These are phyloP conservation scores for Lophius piscatorius DNA, from an alignment of 2,113 vertebrate species.

Conservation along the genomic window DNA sequence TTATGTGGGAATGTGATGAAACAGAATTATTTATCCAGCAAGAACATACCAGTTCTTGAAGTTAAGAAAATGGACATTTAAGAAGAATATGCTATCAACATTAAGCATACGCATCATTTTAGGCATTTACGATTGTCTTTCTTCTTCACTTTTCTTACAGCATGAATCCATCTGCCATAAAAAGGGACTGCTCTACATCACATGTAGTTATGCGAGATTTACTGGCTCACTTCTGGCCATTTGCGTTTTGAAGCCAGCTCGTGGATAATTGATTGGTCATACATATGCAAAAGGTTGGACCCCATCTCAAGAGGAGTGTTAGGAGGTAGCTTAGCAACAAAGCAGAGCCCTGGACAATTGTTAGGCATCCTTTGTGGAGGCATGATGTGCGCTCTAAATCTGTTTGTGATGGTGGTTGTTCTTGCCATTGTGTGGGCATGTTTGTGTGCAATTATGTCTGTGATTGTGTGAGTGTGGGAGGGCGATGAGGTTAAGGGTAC, in stretches of 20 bases:
- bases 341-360: slow-evolving; percentile 74
- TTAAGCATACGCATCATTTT: slow-evolving; percentile 14
- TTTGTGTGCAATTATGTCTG: slow-evolving; percentile 38
- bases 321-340: slow-evolving; percentile 82
- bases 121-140: slow-evolving; percentile 27
- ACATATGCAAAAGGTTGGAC: slow-evolving; percentile 73
- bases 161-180: slow-evolving; percentile 34
- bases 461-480: slow-evolving; percentile 51
- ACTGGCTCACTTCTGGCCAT: slow-evolving; percentile 63
- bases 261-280: slow-evolving; percentile 79
- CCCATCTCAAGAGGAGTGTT: slow-evolving; percentile 72
- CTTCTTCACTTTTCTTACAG: slow-evolving; percentile 30
- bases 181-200: slow-evolving; percentile 49
- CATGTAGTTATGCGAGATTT: slow-evolving; percentile 46
- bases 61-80: slow-evolving; percentile 46
- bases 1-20: slow-evolving; percentile 60
- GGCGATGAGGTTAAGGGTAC: slow-evolving; percentile 52
- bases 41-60: slow-evolving; percentile 30
- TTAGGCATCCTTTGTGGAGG: slow-evolving; percentile 73
- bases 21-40: slow-evolving; percentile 63
- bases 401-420: slow-evolving; percentile 25
- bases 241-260: slow-evolving; percentile 69
- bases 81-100: slow-evolving; percentile 16
- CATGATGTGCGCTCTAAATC: slow-evolving; percentile 50
- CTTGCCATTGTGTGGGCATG: slow-evolving; percentile 24